Percentiles rank a stretch among this genome's conserved stretches.
Conservation (phyloP, 2,113 vertebrate genomes). For the Pipra filicauda region DNA sequence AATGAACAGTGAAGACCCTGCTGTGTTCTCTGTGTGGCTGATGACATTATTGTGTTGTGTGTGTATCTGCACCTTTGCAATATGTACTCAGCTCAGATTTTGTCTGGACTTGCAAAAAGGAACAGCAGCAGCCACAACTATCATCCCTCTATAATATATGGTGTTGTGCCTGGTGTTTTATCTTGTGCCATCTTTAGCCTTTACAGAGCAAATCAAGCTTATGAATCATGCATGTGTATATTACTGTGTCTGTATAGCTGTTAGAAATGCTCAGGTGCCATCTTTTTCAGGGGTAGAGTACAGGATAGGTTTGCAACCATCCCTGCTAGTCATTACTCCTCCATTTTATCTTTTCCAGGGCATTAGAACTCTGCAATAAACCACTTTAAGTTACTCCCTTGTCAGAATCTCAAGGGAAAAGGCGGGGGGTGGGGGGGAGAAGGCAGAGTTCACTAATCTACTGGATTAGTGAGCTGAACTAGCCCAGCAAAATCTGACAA, state of each 20-base stretch:
- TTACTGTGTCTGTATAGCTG: neutral
- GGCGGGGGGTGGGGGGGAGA: neutral
- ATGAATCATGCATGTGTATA: neutral
- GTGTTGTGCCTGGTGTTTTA: neutral
- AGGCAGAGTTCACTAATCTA: neutral
- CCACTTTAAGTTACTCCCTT: neutral
- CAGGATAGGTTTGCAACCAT: neutral
- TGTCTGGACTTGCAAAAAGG: neutral
- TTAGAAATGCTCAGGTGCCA: neutral
- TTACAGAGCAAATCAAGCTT: neutral
- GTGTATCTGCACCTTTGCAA: neutral
- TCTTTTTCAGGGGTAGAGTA: neutral
- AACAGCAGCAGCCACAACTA: neutral
- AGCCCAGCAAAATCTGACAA: neutral
- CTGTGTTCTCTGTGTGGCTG: neutral
- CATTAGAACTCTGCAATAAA: neutral
- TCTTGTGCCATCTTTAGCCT: neutral
- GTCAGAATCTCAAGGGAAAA: neutral
- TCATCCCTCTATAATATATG: neutral
- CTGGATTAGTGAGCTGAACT: neutral
- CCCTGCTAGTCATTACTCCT: neutral
- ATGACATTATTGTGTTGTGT: neutral
- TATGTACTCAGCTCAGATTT: neutral
- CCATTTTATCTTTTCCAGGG: neutral
- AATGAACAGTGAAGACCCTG: neutral